phyloP scores from a whole-genome alignment of 2,113 vertebrate genomes.

The Aix galericulata region DNA sequence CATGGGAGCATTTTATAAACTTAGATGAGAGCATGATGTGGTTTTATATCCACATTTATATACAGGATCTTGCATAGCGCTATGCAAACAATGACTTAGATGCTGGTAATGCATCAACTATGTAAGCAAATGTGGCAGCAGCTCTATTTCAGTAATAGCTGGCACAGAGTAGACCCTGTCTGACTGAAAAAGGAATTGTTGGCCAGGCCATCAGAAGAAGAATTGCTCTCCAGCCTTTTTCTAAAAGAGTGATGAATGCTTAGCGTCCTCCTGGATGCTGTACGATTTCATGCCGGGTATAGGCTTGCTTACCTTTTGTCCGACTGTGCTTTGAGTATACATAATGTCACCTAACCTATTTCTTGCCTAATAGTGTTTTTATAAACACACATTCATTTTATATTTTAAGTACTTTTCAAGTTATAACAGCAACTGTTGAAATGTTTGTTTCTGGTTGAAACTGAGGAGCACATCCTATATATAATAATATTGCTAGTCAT shows the following conservation, averaged over 20 bases:
- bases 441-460: neutral
- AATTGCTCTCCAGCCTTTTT: neutral
- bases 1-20: neutral
- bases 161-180: neutral
- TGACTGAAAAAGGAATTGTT: neutral
- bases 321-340: neutral
- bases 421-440: neutral
- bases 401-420: neutral
- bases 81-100: constrained; percentile 11
- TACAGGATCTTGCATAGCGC: neutral
- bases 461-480: neutral
- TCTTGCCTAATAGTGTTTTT: neutral
- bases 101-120: constrained; percentile 17
- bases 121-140: constrained; percentile 41
- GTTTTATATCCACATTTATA: neutral
- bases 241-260: neutral
- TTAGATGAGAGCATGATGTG: neutral
- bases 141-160: neutral
- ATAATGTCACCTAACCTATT: fast-evolving
- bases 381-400: neutral
- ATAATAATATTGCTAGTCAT: neutral
- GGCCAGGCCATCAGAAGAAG: neutral
- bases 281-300: fast-evolving
- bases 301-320: neutral
- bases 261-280: neutral